phyloP scores from a whole-genome alignment of 2,888 invertebrate species.

The Abscondita cerata region DNA sequence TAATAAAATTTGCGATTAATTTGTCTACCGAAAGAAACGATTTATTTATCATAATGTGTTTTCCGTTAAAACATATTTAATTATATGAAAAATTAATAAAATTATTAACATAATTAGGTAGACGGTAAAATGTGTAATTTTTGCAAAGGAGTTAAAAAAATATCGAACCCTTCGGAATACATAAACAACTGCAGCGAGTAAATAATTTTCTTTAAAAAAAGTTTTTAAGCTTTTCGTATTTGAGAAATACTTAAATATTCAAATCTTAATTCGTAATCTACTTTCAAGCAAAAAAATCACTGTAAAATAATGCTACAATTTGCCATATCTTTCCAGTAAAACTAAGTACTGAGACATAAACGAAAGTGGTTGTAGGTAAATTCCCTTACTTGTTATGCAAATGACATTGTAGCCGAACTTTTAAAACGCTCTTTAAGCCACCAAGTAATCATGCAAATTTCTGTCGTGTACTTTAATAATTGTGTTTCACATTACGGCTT shows the following conservation, averaged over 20 bases:
- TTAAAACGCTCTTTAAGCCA: slow-evolving; percentile 57
- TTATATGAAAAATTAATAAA: too few relatives aligned
- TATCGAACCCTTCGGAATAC: too few relatives aligned
- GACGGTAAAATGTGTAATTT: not conserved
- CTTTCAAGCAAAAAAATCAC: slow-evolving; percentile 47
- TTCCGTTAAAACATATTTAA: too few relatives aligned
- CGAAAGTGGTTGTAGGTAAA: slow-evolving; percentile 50
- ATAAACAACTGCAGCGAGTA: not conserved
- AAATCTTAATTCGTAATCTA: slow-evolving; percentile 46
- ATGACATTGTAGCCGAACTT: slow-evolving; percentile 58
- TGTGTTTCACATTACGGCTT: slow-evolving; percentile 37
- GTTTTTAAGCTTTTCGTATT: not conserved
- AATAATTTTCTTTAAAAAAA: not conserved
- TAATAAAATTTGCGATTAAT: too few relatives aligned
- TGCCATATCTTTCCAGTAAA: slow-evolving; percentile 49
- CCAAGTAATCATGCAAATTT: slow-evolving; percentile 53
- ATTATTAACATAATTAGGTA: too few relatives aligned
- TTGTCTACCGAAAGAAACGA: too few relatives aligned
- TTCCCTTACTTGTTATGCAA: slow-evolving; percentile 56
- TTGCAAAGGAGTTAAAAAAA: too few relatives aligned
- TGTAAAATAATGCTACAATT: slow-evolving; percentile 53
- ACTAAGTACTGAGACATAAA: slow-evolving; percentile 54
- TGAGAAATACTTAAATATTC: slow-evolving; percentile 36
- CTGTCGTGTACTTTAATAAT: slow-evolving; percentile 42
- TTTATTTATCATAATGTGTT: too few relatives aligned